Base-by-base conservation (phyloP, 2,797 vertebrate genomes). In the Adelosebastes latens region DNA sequence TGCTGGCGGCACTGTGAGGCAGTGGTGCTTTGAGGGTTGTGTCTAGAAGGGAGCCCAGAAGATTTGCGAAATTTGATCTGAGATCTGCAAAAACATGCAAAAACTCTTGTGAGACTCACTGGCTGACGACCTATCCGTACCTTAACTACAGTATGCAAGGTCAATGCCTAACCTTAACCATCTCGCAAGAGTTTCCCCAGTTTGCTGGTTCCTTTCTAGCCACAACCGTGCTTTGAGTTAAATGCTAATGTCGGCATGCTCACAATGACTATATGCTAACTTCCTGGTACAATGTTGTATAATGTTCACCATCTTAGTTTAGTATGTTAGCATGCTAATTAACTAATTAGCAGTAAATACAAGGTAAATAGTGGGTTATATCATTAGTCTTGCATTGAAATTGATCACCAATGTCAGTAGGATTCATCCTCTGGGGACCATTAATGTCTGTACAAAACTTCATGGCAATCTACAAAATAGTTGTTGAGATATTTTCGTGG, bases 71-170 rank as follows among this genome's bases (percentile, higher is more conserved):
- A 49, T 20, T 49, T 0, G 46, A 49, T 49, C 18, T 49, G 46
- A 49, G 46, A 49, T 0, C 46, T 49, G 46, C 18, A 49, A 49
- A 49, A 49, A 49, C 46, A 8, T 49, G 46, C 18, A 20, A 49
- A 49, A 49, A 49, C 18, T 18, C 7, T 20, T 20, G 46, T 20
- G 46, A 49, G 46, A 49, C 46, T 0, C 42, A 8, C 42, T 18
- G 42, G 0, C 42, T 3, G 46, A 49, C 3, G 0, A 49, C 46
- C 46, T 49, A 0, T 46, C 16, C 42, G 0, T 8, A 8, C 1
- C 42, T 49, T 49, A 49, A 49, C 18, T 49, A 46, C 16, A 16
- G 16, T 46, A 20, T 49, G 0, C 18, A 49, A 49, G 46, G 46
- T 49, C 46, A 49, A 49, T 49, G 46, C 46, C 46, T 49, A 49